A percentile compares a stretch with the other conserved stretches of the same genome.
Evolutionary conservation across 2,888 invertebrate species (phyloP).

Genomic region (Entomobrya proxima): DNA sequence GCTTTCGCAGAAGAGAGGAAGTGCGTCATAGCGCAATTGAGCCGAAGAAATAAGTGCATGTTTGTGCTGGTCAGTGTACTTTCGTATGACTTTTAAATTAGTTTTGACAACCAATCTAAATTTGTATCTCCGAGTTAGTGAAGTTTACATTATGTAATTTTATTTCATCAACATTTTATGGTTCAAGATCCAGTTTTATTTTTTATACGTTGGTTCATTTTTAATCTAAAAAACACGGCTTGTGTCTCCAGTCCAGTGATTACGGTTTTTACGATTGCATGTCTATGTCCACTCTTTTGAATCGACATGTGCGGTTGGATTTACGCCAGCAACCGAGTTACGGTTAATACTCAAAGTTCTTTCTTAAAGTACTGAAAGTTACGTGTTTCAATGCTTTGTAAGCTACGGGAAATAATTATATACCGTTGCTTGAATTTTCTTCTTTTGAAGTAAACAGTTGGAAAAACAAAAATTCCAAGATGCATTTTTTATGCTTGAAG

Average conservation of each 20-base stretch:
- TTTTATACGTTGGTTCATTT: neutral
- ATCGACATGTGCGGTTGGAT: neutral
- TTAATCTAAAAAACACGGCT: neutral
- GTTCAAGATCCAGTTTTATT: conserved; percentile 12
- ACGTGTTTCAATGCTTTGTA: too few relatives aligned
- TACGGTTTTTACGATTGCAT: conserved; percentile 13
- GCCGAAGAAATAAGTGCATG: too few relatives aligned
- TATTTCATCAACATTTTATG: neutral
- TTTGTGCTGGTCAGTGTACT: neutral
- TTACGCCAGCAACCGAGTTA: neutral
- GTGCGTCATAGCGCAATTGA: neutral
- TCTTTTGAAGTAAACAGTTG: too few relatives aligned
- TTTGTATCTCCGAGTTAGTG: too few relatives aligned
- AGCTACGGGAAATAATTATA: too few relatives aligned
- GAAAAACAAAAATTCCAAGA: neutral
- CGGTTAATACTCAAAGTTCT: neutral
- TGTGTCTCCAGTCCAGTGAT: neutral
- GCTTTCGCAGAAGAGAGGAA: neutral
- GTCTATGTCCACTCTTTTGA: neutral
- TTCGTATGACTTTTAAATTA: neutral
- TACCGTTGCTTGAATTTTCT: too few relatives aligned
- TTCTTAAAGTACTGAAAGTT: neutral
- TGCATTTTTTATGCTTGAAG: neutral
- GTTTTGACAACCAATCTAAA: too few relatives aligned
- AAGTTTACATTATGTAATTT: too few relatives aligned